Conservation (phyloP, 2,888 invertebrate genomes). For the Podotricha telesiphe region DNA sequence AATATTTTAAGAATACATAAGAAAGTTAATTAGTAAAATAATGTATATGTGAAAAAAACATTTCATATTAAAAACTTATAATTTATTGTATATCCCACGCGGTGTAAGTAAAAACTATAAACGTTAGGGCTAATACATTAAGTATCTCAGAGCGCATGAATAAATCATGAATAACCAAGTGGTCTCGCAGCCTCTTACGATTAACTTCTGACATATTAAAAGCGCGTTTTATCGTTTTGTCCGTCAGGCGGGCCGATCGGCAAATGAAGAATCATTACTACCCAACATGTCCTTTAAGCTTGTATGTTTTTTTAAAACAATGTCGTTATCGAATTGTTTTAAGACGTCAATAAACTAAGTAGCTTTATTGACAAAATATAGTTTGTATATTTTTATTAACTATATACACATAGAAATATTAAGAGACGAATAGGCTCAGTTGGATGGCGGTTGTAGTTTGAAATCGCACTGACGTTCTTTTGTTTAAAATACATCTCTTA, state of each 20-base stretch:
- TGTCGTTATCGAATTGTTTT: not conserved
- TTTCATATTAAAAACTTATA: not conserved
- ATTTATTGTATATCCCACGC: not conserved
- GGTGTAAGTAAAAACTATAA: not conserved
- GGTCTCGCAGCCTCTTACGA: constrained; percentile 35
- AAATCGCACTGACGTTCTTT: too few relatives aligned
- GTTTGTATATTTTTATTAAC: too few relatives aligned
- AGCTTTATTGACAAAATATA: not conserved
- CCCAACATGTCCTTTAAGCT: constrained; percentile 12
- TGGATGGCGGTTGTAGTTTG: too few relatives aligned
- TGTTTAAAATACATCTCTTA: too few relatives aligned
- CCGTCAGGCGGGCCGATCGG: constrained; percentile 30
- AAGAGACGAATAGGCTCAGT: too few relatives aligned
- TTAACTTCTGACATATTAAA: constrained; percentile 41
- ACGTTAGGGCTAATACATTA: constrained; percentile 24
- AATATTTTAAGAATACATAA: too few relatives aligned
- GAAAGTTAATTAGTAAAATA: too few relatives aligned
- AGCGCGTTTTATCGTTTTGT: constrained; percentile 37
- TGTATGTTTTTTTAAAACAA: not conserved
- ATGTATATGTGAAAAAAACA: not conserved
- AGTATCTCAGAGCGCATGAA: constrained; percentile 25
- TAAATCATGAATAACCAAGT: constrained; percentile 32
- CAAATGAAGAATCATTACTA: constrained; percentile 37
- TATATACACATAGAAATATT: too few relatives aligned
- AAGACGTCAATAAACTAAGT: not conserved